Base-by-base conservation (phyloP, 2,113 vertebrate genomes). In the Malurus elegans region DNA sequence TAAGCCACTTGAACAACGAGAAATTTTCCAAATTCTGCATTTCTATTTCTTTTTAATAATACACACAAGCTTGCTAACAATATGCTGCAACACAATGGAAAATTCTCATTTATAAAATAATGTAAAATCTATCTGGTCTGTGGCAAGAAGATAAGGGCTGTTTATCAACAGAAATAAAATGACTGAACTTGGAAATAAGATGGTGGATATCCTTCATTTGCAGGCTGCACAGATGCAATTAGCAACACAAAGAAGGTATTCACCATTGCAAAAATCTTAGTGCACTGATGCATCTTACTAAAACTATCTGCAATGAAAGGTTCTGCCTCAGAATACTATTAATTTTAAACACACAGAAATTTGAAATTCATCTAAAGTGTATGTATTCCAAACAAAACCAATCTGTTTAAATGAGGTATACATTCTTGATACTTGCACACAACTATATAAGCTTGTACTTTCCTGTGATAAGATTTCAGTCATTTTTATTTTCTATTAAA, bases 191-290 rank as follows among this genome's bases (percentile, higher is more conserved):
- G 82, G 72, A 93, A 96, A 93, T 88, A 95, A 88, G 88, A 70
- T 83, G 79, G 79, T 73, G 93, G 58, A 73, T 95, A 93, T 64
- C 90, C 95, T 86, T 88, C 79, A 83, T 51, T 79, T 82, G 20
- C 92, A 95, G 94, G 42, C 87, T 90, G 95, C 92, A 94, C 38
- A 64, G 56, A 94, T 93, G 94, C 79, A 96, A 96, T 96, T 96
- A 96, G 75, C 92, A 94, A 88, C 74, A 96, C 90, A 96, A 96
- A 96, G 85, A 62, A 90, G 75, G 79, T 45, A 96, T 86, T 90
- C 90, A 88, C 54, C 71, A 62, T 54, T 92, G 92, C 53, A 89
- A 70, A 91, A 93, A 79, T 66, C 81, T 83, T 80, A 60, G 65
- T 36, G 92, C 79, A 92, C 32, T 51, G 85, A 90, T 96, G 95